Base-by-base conservation (phyloP, 1,140 invertebrate genomes). In the Leptoteleia sp. region DNA sequence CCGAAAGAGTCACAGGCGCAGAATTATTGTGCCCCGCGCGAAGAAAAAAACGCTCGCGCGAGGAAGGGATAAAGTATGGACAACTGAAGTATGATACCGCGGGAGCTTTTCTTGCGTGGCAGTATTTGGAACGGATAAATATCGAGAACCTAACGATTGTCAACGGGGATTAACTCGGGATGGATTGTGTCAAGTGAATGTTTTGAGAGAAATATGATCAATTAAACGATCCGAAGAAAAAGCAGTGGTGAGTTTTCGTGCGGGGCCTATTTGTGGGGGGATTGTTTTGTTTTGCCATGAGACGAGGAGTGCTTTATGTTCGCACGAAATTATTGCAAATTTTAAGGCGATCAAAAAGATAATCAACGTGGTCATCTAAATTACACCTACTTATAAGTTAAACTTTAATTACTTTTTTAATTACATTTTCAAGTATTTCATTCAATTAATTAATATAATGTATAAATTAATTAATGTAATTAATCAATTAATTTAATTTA, bases 141-240 rank as follows among this genome's bases (percentile, higher is more conserved):
- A n/a, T n/a, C n/a, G n/a, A n/a, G n/a, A n/a, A n/a, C 2, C 52
- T 67, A 43, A 55, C 19, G 52, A 68, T 57, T 33, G 33, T 57
- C 22, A 16, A 38, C 43, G 9, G 15, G 43, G 38, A 68, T 68
- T 57, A 68, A 68, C 43, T 57, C 33, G 43, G 8, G 35, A 11
- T 50, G 33, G 7, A 40, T 40, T 70, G 45, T 50, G 27, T 59
- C 54, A 42, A 42, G 17, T 42, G 37, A 47, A 68, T 57, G 50
- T 57, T 68, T 47, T 43, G 50, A 68, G 22, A 45, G 50, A 57
- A 68, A 55, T 67, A 47, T 55, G 19, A 68, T 55, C 64, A 55
- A 55, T 65, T 61, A 61, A 61, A 16, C 13, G 43, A 42, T 11
- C 22, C 19, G 22, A 5, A 8, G 6, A 40, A 50, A 47, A 40